phyloP scores from a whole-genome alignment of 1,140 invertebrate genomes.

The Diorhabda carinulata region DNA sequence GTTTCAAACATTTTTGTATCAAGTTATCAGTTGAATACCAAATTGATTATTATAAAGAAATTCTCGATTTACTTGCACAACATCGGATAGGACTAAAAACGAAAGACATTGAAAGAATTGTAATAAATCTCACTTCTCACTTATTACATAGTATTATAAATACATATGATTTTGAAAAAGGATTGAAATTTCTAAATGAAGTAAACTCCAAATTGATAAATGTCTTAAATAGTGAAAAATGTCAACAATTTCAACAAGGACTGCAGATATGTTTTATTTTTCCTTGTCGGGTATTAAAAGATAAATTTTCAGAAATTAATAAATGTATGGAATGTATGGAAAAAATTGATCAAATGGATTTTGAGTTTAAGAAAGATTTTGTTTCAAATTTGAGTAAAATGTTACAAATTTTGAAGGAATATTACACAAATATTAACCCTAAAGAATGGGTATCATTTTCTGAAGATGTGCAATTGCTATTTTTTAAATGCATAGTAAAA shows the following conservation, averaged over 20 bases:
- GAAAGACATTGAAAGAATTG: not conserved
- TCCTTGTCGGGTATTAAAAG: not conserved
- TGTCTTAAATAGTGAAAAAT: not conserved
- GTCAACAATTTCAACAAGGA: not conserved
- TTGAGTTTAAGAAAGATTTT: constrained; percentile 1
- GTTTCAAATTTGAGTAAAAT: not conserved
- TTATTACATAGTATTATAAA: constrained; percentile 5
- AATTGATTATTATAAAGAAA: constrained; percentile 1
- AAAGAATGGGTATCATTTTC: not conserved
- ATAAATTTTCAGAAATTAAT: not conserved
- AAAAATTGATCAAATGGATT: not conserved
- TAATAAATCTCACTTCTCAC: not conserved
- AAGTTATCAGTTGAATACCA: not conserved
- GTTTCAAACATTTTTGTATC: not conserved
- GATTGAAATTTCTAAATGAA: not conserved
- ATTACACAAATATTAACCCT: not conserved
- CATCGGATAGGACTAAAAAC: not conserved
- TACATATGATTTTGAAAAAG: constrained; percentile 13
- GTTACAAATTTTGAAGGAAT: not conserved
- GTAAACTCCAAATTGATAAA: not conserved
- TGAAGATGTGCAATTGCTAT: constrained; percentile 1
- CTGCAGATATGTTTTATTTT: not conserved
- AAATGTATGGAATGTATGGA: constrained; percentile 7
- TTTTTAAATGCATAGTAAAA: constrained; percentile 1
- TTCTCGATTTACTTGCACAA: not conserved